Conservation (phyloP, 2,888 invertebrate species). For the Athripsodes cinereus region DNA sequence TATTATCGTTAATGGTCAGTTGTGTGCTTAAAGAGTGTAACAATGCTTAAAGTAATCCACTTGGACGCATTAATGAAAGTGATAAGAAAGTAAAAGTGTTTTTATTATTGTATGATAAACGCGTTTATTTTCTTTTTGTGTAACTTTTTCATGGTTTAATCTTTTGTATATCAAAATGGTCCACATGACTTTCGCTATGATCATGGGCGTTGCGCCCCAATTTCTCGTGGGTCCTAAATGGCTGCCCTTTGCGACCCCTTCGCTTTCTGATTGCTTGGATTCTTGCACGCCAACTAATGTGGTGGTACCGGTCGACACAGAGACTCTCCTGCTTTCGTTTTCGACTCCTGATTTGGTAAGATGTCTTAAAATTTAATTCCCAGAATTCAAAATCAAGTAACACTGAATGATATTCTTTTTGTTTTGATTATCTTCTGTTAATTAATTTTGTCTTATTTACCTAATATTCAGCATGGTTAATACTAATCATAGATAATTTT, state of each 20-base stretch:
- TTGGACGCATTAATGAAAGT: too few relatives aligned
- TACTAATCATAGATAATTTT: too few relatives aligned
- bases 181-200: conserved; percentile 46
- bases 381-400: too few relatives aligned
- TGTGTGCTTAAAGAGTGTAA: background rate
- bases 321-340: conserved; percentile 6
- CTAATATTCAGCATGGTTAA: too few relatives aligned
- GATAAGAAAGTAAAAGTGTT: background rate
- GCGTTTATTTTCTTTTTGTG: background rate
- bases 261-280: conserved; percentile 47
- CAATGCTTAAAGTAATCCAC: background rate
- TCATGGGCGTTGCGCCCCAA: conserved; percentile 46
- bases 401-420: background rate
- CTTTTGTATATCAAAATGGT: conserved; percentile 36
- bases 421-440: too few relatives aligned
- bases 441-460: too few relatives aligned
- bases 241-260: conserved; percentile 39
- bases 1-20: background rate
- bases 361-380: background rate
- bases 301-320: conserved; percentile 11
- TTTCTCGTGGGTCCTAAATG: conserved; percentile 39
- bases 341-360: conserved; percentile 9
- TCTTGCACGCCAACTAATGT: conserved; percentile 28
- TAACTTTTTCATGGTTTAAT: background rate
- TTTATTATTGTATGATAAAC: background rate